These are phyloP conservation scores for Chironomus tentans DNA, from an alignment of 2,888 invertebrate genomes.

Conservation along the genomic window DNA sequence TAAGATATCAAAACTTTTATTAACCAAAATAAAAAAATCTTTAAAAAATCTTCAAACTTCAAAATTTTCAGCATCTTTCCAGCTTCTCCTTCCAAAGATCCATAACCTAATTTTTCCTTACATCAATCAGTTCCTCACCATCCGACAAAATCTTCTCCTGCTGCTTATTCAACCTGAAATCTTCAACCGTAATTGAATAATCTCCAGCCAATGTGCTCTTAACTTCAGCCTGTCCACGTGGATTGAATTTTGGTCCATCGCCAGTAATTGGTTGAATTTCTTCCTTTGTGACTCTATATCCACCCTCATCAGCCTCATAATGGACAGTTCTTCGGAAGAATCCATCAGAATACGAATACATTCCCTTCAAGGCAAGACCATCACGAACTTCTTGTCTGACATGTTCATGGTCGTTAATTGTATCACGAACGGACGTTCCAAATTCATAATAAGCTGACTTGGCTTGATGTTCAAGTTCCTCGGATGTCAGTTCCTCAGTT, in stretches of 20 bases:
- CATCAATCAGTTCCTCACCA: background rate
- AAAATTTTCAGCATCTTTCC: no score
- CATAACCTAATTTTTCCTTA: background rate
- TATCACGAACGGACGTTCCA: constrained; percentile 41
- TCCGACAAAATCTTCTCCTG: background rate
- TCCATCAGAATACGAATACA: constrained; percentile 53
- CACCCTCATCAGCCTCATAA: constrained; percentile 53
- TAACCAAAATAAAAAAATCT: no score
- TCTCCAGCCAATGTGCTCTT: constrained; percentile 41
- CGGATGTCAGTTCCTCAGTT: constrained; percentile 30
- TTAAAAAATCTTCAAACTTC: no score
- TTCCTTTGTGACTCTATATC: constrained; percentile 49
- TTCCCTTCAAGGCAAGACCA: constrained; percentile 40
- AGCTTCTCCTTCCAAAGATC: background rate
- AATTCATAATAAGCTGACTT: constrained; percentile 44
- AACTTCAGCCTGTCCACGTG: constrained; percentile 43
- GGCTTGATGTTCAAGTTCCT: constrained; percentile 36
- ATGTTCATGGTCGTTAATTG: constrained; percentile 43
- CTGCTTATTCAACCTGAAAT: constrained; percentile 30
- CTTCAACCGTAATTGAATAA: constrained; percentile 42
- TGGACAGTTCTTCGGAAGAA: constrained; percentile 47
- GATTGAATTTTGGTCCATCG: constrained; percentile 44
- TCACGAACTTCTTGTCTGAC: constrained; percentile 39
- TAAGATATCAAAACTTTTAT: no score
- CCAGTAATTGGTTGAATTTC: constrained; percentile 45